Conservation (phyloP, 2,888 invertebrate genomes). For the Cremastobaeus sp. region DNA sequence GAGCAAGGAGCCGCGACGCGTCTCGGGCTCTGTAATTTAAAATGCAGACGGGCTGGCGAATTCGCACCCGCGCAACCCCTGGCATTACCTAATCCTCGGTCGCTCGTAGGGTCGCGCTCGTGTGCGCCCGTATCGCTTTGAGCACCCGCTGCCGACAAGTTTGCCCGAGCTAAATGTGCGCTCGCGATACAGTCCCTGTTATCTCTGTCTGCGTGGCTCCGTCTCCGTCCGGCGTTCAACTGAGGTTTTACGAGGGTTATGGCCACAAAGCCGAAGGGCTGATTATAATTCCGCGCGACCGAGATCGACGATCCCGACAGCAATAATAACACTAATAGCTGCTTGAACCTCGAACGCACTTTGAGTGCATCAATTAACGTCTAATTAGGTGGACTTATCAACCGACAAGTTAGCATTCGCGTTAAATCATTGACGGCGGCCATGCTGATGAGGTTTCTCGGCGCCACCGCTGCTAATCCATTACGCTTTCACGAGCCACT, state of each 20-base stretch:
- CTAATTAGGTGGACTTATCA: slow-evolving; percentile 52
- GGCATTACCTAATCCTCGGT: slow-evolving; percentile 66
- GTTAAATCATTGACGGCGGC: slow-evolving; percentile 17
- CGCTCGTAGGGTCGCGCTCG: slow-evolving; percentile 59
- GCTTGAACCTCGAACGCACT: slow-evolving; percentile 51
- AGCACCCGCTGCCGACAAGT: slow-evolving; percentile 62
- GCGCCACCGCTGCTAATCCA: slow-evolving; percentile 10
- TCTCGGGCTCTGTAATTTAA: slow-evolving; percentile 65
- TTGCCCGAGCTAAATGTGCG: slow-evolving; percentile 62
- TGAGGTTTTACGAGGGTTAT: slow-evolving; percentile 49
- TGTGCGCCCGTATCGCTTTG: slow-evolving; percentile 64
- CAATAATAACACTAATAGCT: slow-evolving; percentile 67
- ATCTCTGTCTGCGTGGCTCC: too few species aligned
- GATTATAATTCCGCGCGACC: slow-evolving; percentile 63
- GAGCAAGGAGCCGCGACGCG: slow-evolving; percentile 3
- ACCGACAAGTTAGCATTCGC: slow-evolving; percentile 12
- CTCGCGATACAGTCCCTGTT: slow-evolving; percentile 32
- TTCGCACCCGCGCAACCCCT: slow-evolving; percentile 62
- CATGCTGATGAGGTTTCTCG: slow-evolving; percentile 15
- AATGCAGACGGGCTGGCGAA: slow-evolving; percentile 64
- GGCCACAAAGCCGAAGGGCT: slow-evolving; percentile 61
- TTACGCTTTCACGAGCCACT: slow-evolving; percentile 10
- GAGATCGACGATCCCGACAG: slow-evolving; percentile 54
- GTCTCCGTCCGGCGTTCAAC: slow-evolving; percentile 16
- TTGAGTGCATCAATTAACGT: slow-evolving; percentile 40